These are phyloP conservation scores for Ptychoptera contaminata DNA, from an alignment of 2,888 invertebrate genomes.

Conservation along the genomic window DNA sequence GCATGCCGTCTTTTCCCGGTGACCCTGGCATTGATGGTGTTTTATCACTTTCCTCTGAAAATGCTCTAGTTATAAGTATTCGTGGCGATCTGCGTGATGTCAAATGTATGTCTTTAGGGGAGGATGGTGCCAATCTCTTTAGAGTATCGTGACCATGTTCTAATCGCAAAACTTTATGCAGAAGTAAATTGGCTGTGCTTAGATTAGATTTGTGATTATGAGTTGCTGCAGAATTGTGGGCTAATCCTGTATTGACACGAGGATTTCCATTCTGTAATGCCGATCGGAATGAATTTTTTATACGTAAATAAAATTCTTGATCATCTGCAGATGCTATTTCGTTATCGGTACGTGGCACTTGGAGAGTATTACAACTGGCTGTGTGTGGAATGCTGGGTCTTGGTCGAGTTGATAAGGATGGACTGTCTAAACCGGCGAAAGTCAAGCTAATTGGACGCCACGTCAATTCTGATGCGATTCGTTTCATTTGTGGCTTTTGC, in stretches of 20 bases:
- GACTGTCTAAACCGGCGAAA: constrained; percentile 19
- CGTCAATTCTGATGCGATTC: constrained; percentile 34
- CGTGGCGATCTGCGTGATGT: constrained; percentile 42
- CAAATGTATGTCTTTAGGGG: constrained; percentile 18
- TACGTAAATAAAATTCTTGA: constrained; percentile 17
- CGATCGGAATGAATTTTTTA: constrained; percentile 15
- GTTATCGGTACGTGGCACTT: constrained; percentile 39
- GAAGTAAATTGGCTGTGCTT: constrained; percentile 8
- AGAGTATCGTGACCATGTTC: constrained; percentile 20
- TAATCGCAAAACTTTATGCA: constrained; percentile 39
- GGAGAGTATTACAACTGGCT: constrained; percentile 52
- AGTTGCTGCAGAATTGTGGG: background rate
- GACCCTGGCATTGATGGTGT: constrained; percentile 32
- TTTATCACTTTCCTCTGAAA: constrained; percentile 53
- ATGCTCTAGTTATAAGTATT: constrained; percentile 55
- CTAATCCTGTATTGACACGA: constrained; percentile 23
- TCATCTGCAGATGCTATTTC: constrained; percentile 25
- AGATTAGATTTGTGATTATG: background rate
- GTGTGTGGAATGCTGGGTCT: constrained; percentile 39
- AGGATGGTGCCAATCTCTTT: constrained; percentile 18
- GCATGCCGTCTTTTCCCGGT: constrained; percentile 22
- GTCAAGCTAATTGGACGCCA: constrained; percentile 32
- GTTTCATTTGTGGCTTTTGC: constrained; percentile 23
- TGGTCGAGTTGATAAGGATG: constrained; percentile 10
- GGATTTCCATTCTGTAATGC: constrained; percentile 30